Evolutionary conservation across 2,113 vertebrate genomes (phyloP), one percentile per base, ranked within the genome.

Genomic region (Elaphurus davidianus): DNA sequence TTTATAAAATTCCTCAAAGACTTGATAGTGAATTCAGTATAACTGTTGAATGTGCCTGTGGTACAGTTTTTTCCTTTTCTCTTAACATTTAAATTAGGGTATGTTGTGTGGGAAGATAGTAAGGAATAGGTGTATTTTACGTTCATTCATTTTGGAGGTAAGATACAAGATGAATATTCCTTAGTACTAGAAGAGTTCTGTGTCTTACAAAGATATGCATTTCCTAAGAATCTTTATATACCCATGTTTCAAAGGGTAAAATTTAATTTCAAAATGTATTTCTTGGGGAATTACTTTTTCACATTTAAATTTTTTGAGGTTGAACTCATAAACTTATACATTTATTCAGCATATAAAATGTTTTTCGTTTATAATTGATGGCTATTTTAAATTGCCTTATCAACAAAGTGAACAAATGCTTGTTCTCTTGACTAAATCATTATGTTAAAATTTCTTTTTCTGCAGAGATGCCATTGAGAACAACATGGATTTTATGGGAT

Each of bases 401-500:
- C 91, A 52, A 25, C 87, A 30, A 81, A 91, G 13, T 85, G 93
- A 57, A 62, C 96, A 91, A 90, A 50, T 57, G 54, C 33, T 27
- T 83, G 17, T 94, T 96, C n/a, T 93, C 28, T 85, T 90, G 59
- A 95, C 36, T 96, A 74, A 97, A 87, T n/a, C n/a, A 54, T 91
- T 81, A 36, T 76, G 15, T 97, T 95, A 93, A 97, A 95, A 93
- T 81, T 93, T 96, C 36, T 98, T 96, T 93, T 96, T 93, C 96
- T 97, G 25, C 91, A 99, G 99, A 99, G 99, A 99, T 98, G 98
- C 99, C 98, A 99, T 99, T 88, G 99, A 99, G 99, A 98, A 98
- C 97, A 99, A 99, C 99, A 99, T 99, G 99, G 99, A 99, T 94
- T 99, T 99, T 98, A 98, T 99, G 98, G 99, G 99, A 96, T 98